Percentiles rank a stretch among this genome's conserved stretches.
These are phyloP conservation scores for Hepsetus odoe DNA, from an alignment of 2,113 vertebrate species.

Conservation along the genomic window DNA sequence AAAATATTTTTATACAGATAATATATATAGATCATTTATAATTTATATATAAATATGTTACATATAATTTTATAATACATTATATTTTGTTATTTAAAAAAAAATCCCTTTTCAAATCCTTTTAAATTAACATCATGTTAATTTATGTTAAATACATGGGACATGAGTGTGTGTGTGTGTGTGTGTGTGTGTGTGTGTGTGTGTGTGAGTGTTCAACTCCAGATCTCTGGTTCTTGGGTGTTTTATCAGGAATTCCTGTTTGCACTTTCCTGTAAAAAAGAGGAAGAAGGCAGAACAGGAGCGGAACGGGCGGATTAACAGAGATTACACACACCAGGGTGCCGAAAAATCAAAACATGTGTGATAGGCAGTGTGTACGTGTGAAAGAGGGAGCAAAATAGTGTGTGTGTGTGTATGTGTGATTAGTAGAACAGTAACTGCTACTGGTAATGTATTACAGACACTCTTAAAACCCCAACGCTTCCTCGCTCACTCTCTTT, in stretches of 20 bases:
- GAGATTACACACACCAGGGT: conserved; percentile 66
- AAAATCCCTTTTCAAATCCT: no score
- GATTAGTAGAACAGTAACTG: conserved; percentile 14
- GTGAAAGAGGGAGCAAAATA: neutral
- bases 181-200: conserved; percentile 59
- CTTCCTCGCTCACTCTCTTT: neutral
- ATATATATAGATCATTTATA: no score
- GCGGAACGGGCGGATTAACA: conserved; percentile 73
- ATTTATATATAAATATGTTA: no score
- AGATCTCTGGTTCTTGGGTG: conserved; percentile 64
- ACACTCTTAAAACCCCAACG: conserved; percentile 11
- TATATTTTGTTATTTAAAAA: no score
- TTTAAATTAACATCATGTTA: no score
- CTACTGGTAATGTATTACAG: conserved; percentile 35
- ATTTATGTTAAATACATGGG: no score
- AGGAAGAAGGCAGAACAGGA: conserved; percentile 67
- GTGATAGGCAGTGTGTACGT: conserved; percentile 35
- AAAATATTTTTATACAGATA: no score
- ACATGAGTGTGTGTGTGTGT: conserved; percentile 14
- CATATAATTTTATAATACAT: no score
- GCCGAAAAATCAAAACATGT: conserved; percentile 58
- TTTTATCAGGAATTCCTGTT: conserved; percentile 78
- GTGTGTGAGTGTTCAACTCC: conserved; percentile 65
- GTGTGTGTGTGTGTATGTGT: conserved; percentile 13
- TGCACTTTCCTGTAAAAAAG: conserved; percentile 63